A percentile compares a stretch with the other conserved stretches of the same genome.
These are phyloP conservation scores for Xenentodon cancila DNA, from an alignment of 2,797 vertebrate species.

Conservation along the genomic window DNA sequence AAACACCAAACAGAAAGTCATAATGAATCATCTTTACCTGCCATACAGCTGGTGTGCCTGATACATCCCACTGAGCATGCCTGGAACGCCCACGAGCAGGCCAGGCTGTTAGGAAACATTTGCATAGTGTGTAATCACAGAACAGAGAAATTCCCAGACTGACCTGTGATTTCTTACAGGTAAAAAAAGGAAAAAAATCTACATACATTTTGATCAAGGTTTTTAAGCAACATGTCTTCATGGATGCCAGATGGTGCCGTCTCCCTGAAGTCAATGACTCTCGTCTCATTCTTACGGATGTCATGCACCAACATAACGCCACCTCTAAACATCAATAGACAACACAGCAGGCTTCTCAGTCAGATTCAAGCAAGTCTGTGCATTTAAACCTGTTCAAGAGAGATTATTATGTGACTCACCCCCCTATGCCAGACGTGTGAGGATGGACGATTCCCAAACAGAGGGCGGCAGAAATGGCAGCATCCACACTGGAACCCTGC, in stretches of 20 bases:
- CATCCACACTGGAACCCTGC: conserved; percentile 94
- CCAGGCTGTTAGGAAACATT: conserved; percentile 83
- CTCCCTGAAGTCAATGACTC: conserved; percentile 95
- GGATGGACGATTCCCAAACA: conserved; percentile 94
- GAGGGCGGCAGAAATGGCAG: conserved; percentile 90
- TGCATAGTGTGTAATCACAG: neutral
- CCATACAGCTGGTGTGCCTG: conserved; percentile 94
- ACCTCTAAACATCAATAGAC: conserved; percentile 79
- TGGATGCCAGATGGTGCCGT: conserved; percentile 88
- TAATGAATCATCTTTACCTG: conserved; percentile 77
- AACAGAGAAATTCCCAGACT: neutral
- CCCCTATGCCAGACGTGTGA: conserved; percentile 94
- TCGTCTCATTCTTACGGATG: conserved; percentile 92
- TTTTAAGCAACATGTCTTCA: conserved; percentile 82
- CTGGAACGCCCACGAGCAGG: conserved; percentile 92
- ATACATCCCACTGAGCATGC: conserved; percentile 92
- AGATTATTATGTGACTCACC: conserved; percentile 79
- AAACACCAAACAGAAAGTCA: neutral
- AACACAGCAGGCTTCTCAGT: neutral
- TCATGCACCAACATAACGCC: conserved; percentile 97
- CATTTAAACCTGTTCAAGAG: neutral
- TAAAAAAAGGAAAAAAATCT: conserved; percentile 2
- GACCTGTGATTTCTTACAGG: neutral
- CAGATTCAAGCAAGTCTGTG: neutral
- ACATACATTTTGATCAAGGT: conserved; percentile 85